These are phyloP conservation scores for Sphaeramia orbicularis DNA, from an alignment of 2,797 vertebrate species.

Conservation along the genomic window DNA sequence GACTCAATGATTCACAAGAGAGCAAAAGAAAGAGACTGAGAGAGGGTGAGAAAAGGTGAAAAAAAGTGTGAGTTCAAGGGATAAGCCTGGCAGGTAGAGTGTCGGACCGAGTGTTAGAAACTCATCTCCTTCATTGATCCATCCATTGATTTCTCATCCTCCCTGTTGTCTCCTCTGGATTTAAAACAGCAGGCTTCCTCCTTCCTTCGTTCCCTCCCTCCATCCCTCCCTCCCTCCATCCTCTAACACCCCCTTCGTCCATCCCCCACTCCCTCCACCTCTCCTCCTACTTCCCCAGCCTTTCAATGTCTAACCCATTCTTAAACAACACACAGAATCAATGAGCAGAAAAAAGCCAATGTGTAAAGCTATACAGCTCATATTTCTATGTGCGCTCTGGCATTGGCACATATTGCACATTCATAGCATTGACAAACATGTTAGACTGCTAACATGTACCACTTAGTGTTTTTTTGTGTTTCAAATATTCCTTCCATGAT, in stretches of 20 bases:
- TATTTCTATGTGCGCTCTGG: conserved; percentile 36
- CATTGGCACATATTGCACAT: conserved; percentile 32
- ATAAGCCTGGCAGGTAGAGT: conserved; percentile 77
- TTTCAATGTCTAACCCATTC: conserved; percentile 72
- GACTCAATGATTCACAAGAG: conserved; percentile 85
- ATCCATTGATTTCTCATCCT: conserved; percentile 83
- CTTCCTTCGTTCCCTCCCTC: conserved; percentile 57
- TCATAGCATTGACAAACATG: conserved; percentile 39
- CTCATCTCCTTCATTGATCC: conserved; percentile 84
- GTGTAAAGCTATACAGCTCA: conserved; percentile 45
- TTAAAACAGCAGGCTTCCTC: conserved; percentile 80
- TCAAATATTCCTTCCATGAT: no score
- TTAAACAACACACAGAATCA: conserved; percentile 74
- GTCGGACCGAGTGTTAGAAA: conserved; percentile 77
- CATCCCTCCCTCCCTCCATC: conserved; percentile 55
- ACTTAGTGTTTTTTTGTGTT: neutral
- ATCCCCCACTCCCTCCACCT: conserved; percentile 69
- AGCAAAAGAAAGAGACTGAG: conserved; percentile 63
- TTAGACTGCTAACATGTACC: neutral
- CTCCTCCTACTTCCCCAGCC: conserved; percentile 57
- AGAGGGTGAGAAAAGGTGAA: conserved; percentile 44
- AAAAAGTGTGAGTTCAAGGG: conserved; percentile 67
- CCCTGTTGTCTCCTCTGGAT: conserved; percentile 81
- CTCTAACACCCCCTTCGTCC: conserved; percentile 67
- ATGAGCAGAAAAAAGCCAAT: conserved; percentile 62